Evolutionary conservation across 2,797 vertebrate genomes (phyloP).

Genomic region (Ctenopoma multispine): DNA sequence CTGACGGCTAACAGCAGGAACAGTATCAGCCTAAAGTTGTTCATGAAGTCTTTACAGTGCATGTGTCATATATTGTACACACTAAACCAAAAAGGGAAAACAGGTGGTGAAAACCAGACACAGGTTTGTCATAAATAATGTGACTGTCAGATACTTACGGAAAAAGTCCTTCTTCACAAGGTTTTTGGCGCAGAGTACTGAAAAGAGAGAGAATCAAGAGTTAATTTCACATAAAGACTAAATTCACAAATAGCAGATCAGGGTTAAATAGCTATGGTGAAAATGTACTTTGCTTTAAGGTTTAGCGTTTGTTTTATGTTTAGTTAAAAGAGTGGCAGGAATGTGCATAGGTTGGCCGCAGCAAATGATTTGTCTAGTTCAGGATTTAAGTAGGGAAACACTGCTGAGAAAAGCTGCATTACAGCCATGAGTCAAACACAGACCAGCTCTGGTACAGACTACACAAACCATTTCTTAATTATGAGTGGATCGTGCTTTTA

Average conservation of each 20-base stretch:
- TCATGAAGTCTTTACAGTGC: slow-evolving; percentile 31
- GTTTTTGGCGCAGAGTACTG: slow-evolving; percentile 99
- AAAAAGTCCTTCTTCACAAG: slow-evolving; percentile 99
- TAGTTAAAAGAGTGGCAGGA: slow-evolving; percentile 10
- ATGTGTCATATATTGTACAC: slow-evolving; percentile 24
- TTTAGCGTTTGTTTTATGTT: not conserved
- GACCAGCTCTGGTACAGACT: slow-evolving; percentile 3
- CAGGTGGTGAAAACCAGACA: slow-evolving; percentile 25
- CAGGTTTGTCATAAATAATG: slow-evolving; percentile 14
- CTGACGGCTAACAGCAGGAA: slow-evolving; percentile 12
- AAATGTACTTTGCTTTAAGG: not conserved
- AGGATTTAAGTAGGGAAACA: slow-evolving; percentile 19
- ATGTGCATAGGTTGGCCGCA: slow-evolving; percentile 19
- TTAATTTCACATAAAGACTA: slow-evolving; percentile 27
- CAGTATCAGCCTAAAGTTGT: slow-evolving; percentile 42
- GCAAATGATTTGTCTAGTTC: slow-evolving; percentile 23
- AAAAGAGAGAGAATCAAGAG: slow-evolving; percentile 22
- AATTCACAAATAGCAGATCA: not conserved
- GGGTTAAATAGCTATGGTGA: not conserved
- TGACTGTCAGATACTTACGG: slow-evolving; percentile 88
- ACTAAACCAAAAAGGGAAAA: slow-evolving; percentile 32
- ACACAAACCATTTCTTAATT: slow-evolving; percentile 21
- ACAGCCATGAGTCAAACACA: slow-evolving; percentile 10
- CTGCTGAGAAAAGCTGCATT: slow-evolving; percentile 2
- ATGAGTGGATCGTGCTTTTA: slow-evolving; percentile 7